These are phyloP conservation scores for Otus scops DNA, from an alignment of 2,797 vertebrate genomes.

Conservation along the genomic window DNA sequence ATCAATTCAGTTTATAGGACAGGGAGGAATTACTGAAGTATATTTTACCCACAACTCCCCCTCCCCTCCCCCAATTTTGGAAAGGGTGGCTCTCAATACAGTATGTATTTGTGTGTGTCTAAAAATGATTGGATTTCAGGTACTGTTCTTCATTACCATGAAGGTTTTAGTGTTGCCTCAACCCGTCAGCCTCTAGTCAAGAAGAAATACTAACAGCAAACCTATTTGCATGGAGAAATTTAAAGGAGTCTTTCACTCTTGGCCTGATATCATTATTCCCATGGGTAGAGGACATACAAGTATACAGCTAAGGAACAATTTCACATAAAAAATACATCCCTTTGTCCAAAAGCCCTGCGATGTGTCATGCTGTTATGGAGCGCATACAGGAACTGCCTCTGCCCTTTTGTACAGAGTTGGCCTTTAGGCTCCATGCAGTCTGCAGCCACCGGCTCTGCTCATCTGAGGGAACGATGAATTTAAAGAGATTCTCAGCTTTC, in stretches of 20 bases:
- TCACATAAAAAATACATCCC: constrained; percentile 47
- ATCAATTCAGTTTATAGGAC: not conserved
- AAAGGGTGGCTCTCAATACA: not conserved
- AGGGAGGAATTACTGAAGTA: not conserved
- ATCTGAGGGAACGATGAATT: not conserved
- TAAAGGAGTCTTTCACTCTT: constrained; percentile 41
- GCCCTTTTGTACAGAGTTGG: constrained; percentile 65
- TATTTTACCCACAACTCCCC: not conserved
- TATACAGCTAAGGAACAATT: constrained; percentile 45
- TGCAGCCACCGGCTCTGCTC: constrained; percentile 4
- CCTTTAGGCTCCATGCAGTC: constrained; percentile 62
- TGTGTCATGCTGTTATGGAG: constrained; percentile 48
- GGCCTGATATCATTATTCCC: constrained; percentile 17
- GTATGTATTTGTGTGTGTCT: not conserved
- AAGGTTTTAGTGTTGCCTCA: constrained; percentile 38
- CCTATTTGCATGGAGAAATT: constrained; percentile 19
- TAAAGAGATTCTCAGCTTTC: constrained; percentile 15
- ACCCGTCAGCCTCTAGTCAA: constrained; percentile 17
- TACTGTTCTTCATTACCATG: not conserved
- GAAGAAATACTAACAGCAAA: constrained; percentile 37
- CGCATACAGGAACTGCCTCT: constrained; percentile 57
- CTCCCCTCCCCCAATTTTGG: not conserved
- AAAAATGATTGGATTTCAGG: constrained; percentile 22
- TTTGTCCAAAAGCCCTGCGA: constrained; percentile 23
- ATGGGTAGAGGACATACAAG: constrained; percentile 55